Conservation (phyloP, 2,888 invertebrate species). For the Zaprionus lineosus region DNA sequence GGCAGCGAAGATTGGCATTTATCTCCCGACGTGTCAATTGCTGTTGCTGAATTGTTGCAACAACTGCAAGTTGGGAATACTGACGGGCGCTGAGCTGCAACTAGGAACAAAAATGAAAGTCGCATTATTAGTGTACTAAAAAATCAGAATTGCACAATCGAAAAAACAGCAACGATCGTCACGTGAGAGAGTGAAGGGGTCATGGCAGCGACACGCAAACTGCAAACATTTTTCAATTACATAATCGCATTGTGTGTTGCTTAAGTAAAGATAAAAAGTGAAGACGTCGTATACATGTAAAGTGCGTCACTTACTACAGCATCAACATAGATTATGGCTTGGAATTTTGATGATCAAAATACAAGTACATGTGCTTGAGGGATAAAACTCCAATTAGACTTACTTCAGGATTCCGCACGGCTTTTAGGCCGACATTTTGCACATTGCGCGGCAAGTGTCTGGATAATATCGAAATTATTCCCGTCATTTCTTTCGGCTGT, state of each 20-base stretch:
- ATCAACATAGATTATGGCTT: too few species aligned
- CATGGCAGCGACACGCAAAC: slow-evolving; percentile 45
- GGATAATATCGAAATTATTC: slow-evolving; percentile 83
- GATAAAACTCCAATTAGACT: slow-evolving; percentile 40
- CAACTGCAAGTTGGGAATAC: slow-evolving; percentile 71
- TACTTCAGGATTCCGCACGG: slow-evolving; percentile 78
- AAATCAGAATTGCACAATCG: slow-evolving; percentile 75
- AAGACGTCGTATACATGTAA: too few species aligned
- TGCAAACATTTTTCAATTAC: slow-evolving; percentile 68
- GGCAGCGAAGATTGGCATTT: slow-evolving; percentile 35
- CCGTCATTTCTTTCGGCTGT: slow-evolving; percentile 81
- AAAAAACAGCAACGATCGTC: slow-evolving; percentile 13
- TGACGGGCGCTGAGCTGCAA: slow-evolving; percentile 74
- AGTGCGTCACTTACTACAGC: too few species aligned
- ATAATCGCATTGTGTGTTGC: slow-evolving; percentile 61
- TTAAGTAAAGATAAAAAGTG: slow-evolving; percentile 13
- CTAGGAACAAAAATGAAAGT: slow-evolving; percentile 34
- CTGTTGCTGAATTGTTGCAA: slow-evolving; percentile 49
- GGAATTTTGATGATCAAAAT: neutral
- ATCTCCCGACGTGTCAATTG: slow-evolving; percentile 49
- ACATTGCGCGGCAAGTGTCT: slow-evolving; percentile 83
- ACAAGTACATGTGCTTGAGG: neutral
- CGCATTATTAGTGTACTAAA: slow-evolving; percentile 4
- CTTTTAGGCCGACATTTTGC: slow-evolving; percentile 73
- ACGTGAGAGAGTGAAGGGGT: slow-evolving; percentile 47